Percentiles rank a stretch among this genome's conserved stretches.
These are phyloP conservation scores for Baronia brevicornis DNA, from an alignment of 2,888 invertebrate genomes.

Conservation along the genomic window DNA sequence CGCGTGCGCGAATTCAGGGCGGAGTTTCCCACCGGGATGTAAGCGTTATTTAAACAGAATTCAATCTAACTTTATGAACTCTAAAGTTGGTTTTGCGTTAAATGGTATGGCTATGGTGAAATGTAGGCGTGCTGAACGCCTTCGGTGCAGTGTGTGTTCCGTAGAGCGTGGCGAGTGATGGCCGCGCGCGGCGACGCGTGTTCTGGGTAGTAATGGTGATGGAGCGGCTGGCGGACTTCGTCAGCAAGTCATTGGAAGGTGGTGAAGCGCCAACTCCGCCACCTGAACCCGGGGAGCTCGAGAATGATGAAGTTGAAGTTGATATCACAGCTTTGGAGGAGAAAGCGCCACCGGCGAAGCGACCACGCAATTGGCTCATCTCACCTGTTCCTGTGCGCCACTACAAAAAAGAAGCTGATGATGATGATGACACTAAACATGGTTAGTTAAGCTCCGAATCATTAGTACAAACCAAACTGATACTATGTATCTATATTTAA, in stretches of 20 bases:
- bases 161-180: constrained; percentile 56
- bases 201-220: constrained; percentile 77
- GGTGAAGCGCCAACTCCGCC: constrained; percentile 67
- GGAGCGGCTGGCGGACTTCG: constrained; percentile 94
- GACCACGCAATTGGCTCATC: constrained; percentile 65
- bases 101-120: constrained; percentile 19
- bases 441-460: constrained; percentile 46
- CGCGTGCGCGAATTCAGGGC: constrained; percentile 62
- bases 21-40: constrained; percentile 48
- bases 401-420: constrained; percentile 51
- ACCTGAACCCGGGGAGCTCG: constrained; percentile 63
- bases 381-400: constrained; percentile 55
- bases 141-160: constrained; percentile 47
- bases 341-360: constrained; percentile 50
- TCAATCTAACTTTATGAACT: constrained; percentile 17
- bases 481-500: constrained; percentile 1
- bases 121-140: constrained; percentile 52
- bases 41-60: constrained; percentile 20
- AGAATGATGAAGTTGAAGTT: constrained; percentile 59
- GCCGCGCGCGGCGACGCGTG: constrained; percentile 57
- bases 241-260: constrained; percentile 89
- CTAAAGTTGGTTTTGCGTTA: constrained; percentile 19
- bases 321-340: constrained; percentile 69
- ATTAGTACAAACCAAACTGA: constrained; percentile 3
- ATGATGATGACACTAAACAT: constrained; percentile 61